Percentiles rank a stretch among this genome's conserved stretches.
These are phyloP conservation scores for Semotilus atromaculatus DNA, from an alignment of 2,797 vertebrate species.

Conservation along the genomic window DNA sequence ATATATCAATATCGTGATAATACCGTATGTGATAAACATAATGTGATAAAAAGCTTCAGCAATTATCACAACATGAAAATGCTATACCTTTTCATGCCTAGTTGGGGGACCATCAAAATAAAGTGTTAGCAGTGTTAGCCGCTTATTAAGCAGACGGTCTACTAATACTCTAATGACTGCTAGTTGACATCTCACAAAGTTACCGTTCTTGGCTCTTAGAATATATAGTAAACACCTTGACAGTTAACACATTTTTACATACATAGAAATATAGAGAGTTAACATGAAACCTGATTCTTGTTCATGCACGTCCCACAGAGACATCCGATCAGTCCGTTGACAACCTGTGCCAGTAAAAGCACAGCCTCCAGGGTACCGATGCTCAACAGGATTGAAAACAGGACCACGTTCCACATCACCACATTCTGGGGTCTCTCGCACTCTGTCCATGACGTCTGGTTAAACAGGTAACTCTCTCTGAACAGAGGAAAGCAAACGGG, in stretches of 20 bases:
- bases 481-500: background rate
- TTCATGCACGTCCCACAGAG: slow-evolving; percentile 54
- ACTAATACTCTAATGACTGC: too few relatives aligned
- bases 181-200: too few relatives aligned
- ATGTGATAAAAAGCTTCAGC: too few relatives aligned
- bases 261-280: too few relatives aligned
- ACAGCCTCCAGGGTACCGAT: slow-evolving; percentile 51
- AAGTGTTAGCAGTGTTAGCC: too few relatives aligned
- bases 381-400: slow-evolving; percentile 61
- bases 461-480: slow-evolving; percentile 62
- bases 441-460: slow-evolving; percentile 39
- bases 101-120: too few relatives aligned
- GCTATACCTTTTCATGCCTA: too few relatives aligned
- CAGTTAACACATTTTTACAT: too few relatives aligned
- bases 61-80: too few relatives aligned
- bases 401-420: slow-evolving; percentile 59
- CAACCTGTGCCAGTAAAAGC: slow-evolving; percentile 53
- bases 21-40: too few relatives aligned
- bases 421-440: slow-evolving; percentile 52
- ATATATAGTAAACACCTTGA: background rate
- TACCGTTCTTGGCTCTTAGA: background rate
- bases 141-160: too few relatives aligned
- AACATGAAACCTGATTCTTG: slow-evolving; percentile 13
- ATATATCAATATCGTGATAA: too few relatives aligned
- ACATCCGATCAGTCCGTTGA: slow-evolving; percentile 63